phyloP scores from a whole-genome alignment of 53 echinoderm and acorn worm species.

The Holothuria scabra region DNA sequence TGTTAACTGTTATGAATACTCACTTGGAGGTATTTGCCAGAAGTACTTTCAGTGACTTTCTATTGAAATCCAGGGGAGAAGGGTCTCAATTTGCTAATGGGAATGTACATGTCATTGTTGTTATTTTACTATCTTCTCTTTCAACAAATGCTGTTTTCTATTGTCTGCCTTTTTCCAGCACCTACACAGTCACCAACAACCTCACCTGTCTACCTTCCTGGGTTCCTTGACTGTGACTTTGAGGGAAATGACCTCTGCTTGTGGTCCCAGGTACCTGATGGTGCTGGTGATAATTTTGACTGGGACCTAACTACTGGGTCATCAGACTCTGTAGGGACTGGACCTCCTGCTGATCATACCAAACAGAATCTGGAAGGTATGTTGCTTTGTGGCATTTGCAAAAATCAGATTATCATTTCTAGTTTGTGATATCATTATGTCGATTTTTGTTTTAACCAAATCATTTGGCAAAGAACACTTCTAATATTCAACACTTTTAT shows the following conservation, averaged over 20 bases:
- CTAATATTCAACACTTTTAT: not conserved
- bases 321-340: slow-evolving; percentile 52
- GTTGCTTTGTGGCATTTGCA: not conserved
- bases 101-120: too few species aligned
- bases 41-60: too few species aligned
- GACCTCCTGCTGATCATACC: slow-evolving; percentile 72
- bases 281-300: slow-evolving; percentile 49
- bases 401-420: not conserved
- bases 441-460: not conserved
- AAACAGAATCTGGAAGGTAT: slow-evolving; percentile 67
- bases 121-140: too few species aligned
- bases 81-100: too few species aligned
- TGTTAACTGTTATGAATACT: too few species aligned
- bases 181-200: slow-evolving; percentile 43
- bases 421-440: not conserved
- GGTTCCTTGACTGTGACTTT: slow-evolving; percentile 77
- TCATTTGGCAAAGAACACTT: not conserved
- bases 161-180: not conserved
- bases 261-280: slow-evolving; percentile 58
- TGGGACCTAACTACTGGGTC: slow-evolving; percentile 48
- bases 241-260: slow-evolving; percentile 62
- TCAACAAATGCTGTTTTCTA: not conserved
- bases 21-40: too few species aligned
- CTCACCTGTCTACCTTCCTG: slow-evolving; percentile 42
- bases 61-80: too few species aligned